A percentile compares a stretch with the other conserved stretches of the same genome.
Conservation (phyloP, 2,113 vertebrate species). For the Aptenodytes forsteri region DNA sequence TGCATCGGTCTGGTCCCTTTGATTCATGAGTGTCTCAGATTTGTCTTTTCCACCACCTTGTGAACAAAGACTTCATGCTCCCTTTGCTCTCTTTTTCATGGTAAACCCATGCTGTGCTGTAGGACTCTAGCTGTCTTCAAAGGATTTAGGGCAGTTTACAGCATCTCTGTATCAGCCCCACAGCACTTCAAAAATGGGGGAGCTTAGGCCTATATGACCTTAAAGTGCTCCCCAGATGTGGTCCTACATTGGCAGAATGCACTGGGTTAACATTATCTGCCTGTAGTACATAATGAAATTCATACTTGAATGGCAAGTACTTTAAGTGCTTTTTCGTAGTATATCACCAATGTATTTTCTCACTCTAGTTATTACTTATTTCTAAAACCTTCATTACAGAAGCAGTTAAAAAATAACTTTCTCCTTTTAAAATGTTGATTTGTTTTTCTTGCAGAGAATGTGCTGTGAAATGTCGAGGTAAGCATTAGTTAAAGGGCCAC, state of each 20-base stretch:
- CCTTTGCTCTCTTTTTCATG: neutral
- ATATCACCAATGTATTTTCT: conserved; percentile 59
- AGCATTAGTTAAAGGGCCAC: conserved; percentile 60
- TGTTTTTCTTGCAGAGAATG: conserved; percentile 63
- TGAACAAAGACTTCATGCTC: neutral
- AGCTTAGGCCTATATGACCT: neutral
- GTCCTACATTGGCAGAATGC: neutral
- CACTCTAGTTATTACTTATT: conserved; percentile 66
- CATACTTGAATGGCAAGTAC: conserved; percentile 45
- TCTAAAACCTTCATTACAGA: conserved; percentile 68
- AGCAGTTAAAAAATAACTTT: conserved; percentile 71
- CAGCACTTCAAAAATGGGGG: neutral
- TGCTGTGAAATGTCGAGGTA: conserved; percentile 47
- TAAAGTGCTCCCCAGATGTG: neutral
- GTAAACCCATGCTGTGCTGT: neutral
- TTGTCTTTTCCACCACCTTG: neutral
- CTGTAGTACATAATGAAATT: conserved; percentile 55
- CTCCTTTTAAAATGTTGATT: conserved; percentile 72
- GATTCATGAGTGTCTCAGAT: neutral
- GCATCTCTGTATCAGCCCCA: neutral
- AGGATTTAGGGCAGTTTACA: neutral
- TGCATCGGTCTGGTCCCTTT: neutral
- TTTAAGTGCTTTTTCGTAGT: conserved; percentile 39
- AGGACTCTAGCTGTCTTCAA: neutral
- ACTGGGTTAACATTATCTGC: conserved; percentile 12